Percentiles rank a stretch among this genome's conserved stretches.
Evolutionary conservation across 2,797 vertebrate species (phyloP).

Genomic region (Anomalospiza imberbis): DNA sequence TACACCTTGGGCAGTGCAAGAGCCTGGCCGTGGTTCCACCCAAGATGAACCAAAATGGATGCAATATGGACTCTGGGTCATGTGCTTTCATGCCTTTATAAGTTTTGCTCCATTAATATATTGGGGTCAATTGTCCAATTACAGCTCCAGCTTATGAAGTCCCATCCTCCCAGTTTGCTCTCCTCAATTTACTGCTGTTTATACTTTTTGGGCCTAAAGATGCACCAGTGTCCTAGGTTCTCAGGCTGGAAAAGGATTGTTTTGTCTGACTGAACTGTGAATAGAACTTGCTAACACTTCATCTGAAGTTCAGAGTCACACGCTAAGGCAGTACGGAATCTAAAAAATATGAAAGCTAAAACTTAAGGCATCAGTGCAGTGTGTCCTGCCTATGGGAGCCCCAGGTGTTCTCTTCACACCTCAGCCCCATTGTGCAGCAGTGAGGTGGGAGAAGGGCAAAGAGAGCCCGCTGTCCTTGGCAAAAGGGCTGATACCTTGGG

Average conservation of each 20-base stretch:
- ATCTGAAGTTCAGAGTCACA: not conserved
- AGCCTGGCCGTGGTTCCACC: not conserved
- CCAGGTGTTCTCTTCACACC: not conserved
- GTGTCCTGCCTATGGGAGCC: not conserved
- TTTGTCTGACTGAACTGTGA: not conserved
- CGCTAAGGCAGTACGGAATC: not conserved
- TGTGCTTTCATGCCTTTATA: not conserved
- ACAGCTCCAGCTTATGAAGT: not conserved
- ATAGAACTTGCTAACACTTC: not conserved
- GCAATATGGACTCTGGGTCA: not conserved
- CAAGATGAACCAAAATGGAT: not conserved
- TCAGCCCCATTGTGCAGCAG: rapidly evolving
- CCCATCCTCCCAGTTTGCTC: not conserved
- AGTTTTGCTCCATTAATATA: not conserved
- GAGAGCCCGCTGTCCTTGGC: not conserved
- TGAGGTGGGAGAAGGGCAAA: not conserved
- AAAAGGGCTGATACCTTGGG: not conserved
- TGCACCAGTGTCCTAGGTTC: too few species aligned
- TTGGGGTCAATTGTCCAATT: not conserved
- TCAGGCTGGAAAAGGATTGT: too few species aligned
- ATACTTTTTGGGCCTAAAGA: too few species aligned
- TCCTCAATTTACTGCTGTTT: too few species aligned
- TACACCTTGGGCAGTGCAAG: not conserved
- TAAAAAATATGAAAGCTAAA: not conserved
- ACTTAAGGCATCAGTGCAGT: not conserved